These are phyloP conservation scores for Microcebus lehilahytsara DNA, from an alignment of 2,113 vertebrate genomes.

Conservation along the genomic window DNA sequence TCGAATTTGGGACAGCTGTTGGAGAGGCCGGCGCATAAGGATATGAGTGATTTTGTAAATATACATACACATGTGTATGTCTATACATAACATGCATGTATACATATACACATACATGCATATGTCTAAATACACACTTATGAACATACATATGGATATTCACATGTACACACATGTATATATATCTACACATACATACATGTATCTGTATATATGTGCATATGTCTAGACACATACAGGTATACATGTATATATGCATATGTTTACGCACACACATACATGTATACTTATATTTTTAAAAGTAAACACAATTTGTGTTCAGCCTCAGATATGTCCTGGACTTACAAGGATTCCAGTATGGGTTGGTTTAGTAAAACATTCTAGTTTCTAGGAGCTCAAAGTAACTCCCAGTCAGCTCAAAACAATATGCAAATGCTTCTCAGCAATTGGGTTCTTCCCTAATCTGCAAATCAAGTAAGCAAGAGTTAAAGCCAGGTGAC, in stretches of 20 bases:
- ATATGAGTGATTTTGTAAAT: not conserved
- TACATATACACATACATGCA: not conserved
- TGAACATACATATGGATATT: no score
- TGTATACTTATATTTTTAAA: not conserved
- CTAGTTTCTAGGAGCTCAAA: not conserved
- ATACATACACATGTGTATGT: no score
- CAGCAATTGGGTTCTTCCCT: not conserved
- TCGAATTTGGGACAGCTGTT: not conserved
- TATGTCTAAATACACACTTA: not conserved
- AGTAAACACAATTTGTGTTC: not conserved
- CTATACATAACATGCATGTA: not conserved
- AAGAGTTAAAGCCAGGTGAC: not conserved
- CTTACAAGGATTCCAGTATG: not conserved
- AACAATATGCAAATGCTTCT: not conserved
- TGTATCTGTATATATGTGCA: not conserved
- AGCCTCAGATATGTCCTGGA: not conserved
- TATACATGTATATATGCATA: no score
- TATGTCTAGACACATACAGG: not conserved
- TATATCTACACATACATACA: not conserved
- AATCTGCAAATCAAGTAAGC: not conserved
- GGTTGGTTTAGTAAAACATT: not conserved
- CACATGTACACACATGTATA: not conserved
- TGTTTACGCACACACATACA: not conserved
- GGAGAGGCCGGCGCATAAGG: not conserved
- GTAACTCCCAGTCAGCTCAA: not conserved